Evolutionary conservation across 1,140 invertebrate species (phyloP), one percentile per base, ranked within the genome.

Genomic region (Matsumurasca onukii): DNA sequence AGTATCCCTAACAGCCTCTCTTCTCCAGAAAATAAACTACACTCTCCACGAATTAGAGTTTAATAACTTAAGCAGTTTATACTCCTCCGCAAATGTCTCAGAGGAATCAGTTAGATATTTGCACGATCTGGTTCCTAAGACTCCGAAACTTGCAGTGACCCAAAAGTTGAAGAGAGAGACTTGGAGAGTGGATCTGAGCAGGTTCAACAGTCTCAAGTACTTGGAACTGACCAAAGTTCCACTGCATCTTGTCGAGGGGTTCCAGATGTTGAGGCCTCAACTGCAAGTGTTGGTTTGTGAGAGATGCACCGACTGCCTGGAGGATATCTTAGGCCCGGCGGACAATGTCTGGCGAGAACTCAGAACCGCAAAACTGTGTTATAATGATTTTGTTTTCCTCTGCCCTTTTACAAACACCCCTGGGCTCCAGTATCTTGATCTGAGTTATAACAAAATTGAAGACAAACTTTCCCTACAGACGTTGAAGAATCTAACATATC

Each of bases 371-470:
- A 80, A 81, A 34, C 82, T 88, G 49, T 81, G 83, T 59, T 83
- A 87, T 71, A 88, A 88, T 75, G 80, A 78, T 71, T 73, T 88
- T 22, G 75, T 76, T 34, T 67, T 78, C 72, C 76, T 76, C n/a
- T 63, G 59, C 25, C 84, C 85, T 13, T 74, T 88, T 59, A 83
- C 86, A 75, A 80, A 83, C 52, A 83, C 82, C 22, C 85, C 86
- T 63, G 83, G 81, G 77, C 73, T 89, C 22, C 82, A 86, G 72
- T 81, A 80, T 15, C 74, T 89, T 20, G 86, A 87, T 77, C 69
- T 89, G 12, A 86, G 86, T 71, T 85, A 88, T 72, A 89, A 89
- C 78, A 79, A 84, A 59, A 75, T 88, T 3, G 78, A 77, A 27
- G 79, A 79, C 64, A 76, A 80, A 5, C 71, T 78, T 22, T 76